Evolutionary conservation across 2,888 invertebrate species (phyloP).

Genomic region (Liopterus haemorrhoidalis): DNA sequence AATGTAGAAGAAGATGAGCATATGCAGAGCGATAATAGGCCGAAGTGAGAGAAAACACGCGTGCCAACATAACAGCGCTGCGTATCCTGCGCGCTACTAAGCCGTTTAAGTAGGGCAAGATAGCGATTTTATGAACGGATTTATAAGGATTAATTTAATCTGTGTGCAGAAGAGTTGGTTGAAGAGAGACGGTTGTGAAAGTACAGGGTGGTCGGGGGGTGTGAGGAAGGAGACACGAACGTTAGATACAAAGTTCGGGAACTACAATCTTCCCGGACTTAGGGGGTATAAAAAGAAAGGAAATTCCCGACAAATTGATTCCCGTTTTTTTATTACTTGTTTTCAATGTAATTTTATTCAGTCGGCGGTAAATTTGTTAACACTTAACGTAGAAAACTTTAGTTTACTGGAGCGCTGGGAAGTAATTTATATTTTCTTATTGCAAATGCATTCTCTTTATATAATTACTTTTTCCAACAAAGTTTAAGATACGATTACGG

Average conservation of each 20-base stretch:
- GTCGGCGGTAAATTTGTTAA: too few relatives aligned
- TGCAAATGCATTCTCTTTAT: too few relatives aligned
- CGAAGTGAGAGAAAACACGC: too few relatives aligned
- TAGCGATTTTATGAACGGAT: conserved; percentile 41
- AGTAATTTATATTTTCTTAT: too few relatives aligned
- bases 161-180: conserved; percentile 36
- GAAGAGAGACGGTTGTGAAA: background rate
- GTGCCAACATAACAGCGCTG: background rate
- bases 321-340: too few relatives aligned
- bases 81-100: conserved; percentile 20
- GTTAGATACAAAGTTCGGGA: conserved; percentile 16
- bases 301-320: conserved; percentile 15
- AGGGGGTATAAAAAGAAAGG: conserved; percentile 9
- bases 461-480: too few relatives aligned
- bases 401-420: too few relatives aligned
- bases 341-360: too few relatives aligned
- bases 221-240: background rate
- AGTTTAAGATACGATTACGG: too few relatives aligned
- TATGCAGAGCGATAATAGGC: too few relatives aligned
- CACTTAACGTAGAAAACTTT: too few relatives aligned
- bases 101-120: conserved; percentile 30
- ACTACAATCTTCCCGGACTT: conserved; percentile 14
- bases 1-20: too few relatives aligned
- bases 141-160: conserved; percentile 40
- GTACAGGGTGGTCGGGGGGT: background rate